Percentiles rank a stretch among this genome's conserved stretches.
phyloP scores from a whole-genome alignment of 2,888 invertebrate species.

The Liodrosophila aerea region DNA sequence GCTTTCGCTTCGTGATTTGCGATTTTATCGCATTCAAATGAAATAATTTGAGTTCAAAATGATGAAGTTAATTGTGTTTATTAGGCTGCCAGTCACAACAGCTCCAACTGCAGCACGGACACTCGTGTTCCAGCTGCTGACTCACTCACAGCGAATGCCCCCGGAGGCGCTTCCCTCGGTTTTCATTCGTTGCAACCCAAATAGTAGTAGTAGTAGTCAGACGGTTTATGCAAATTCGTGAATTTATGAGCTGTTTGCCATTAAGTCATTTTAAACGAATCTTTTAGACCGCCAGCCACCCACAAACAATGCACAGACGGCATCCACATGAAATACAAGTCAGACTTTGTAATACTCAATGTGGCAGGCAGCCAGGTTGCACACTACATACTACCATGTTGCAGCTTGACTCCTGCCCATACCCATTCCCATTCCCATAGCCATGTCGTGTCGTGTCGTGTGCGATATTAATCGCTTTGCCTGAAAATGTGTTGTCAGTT shows the following conservation, averaged over 20 bases:
- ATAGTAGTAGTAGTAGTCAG: slow-evolving; percentile 44
- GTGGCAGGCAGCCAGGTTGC: slow-evolving; percentile 20
- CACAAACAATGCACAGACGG: slow-evolving; percentile 55
- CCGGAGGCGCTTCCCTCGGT: slow-evolving; percentile 62
- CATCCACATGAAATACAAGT: slow-evolving; percentile 19
- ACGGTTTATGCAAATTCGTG: slow-evolving; percentile 72
- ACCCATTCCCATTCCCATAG: background rate
- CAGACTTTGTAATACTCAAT: slow-evolving; percentile 20
- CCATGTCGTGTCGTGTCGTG: slow-evolving; percentile 55
- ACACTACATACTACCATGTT: slow-evolving; percentile 6
- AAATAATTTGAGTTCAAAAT: slow-evolving; percentile 81
- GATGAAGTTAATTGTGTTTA: slow-evolving; percentile 79
- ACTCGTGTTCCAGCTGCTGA: slow-evolving; percentile 45
- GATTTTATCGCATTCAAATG: slow-evolving; percentile 81
- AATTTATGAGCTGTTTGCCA: slow-evolving; percentile 75
- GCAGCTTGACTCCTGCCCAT: slow-evolving; percentile 10
- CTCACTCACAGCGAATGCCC: slow-evolving; percentile 49
- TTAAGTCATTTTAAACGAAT: slow-evolving; percentile 76
- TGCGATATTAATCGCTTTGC: slow-evolving; percentile 80
- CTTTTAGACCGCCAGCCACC: slow-evolving; percentile 50
- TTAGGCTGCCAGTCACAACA: slow-evolving; percentile 72
- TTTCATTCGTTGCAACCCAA: slow-evolving; percentile 55
- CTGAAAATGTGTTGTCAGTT: slow-evolving; percentile 79
- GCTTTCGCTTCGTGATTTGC: slow-evolving; percentile 78
- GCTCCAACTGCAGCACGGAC: slow-evolving; percentile 15